These are phyloP conservation scores for Paedocypris sp. DNA, from an alignment of 2,113 vertebrate species.

Conservation along the genomic window DNA sequence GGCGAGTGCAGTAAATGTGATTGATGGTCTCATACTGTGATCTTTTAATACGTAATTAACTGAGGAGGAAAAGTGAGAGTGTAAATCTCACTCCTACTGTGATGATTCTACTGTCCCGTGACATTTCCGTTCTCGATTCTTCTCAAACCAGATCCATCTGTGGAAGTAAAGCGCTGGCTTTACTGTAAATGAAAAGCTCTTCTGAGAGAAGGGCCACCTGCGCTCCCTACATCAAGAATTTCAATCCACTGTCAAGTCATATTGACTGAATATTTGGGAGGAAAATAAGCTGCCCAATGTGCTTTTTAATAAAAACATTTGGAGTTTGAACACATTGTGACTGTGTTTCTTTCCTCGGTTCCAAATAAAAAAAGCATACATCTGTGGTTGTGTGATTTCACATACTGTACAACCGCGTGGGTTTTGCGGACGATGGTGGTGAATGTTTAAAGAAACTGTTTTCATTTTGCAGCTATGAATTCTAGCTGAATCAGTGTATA, in stretches of 20 bases:
- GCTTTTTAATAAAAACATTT: conserved; percentile 3
- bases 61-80: no score
- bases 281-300: not conserved
- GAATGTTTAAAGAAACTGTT: no score
- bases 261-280: not conserved
- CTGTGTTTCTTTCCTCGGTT: not conserved
- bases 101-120: not conserved
- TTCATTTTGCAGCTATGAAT: no score
- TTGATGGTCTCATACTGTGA: not conserved
- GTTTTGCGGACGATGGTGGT: no score
- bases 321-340: not conserved
- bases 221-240: not conserved
- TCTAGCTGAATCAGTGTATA: no score
- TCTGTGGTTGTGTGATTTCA: no score
- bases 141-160: not conserved
- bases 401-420: no score
- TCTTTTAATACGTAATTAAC: no score
- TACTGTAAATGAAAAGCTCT: not conserved
- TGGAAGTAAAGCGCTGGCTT: not conserved
- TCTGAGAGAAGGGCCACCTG: not conserved
- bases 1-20: not conserved
- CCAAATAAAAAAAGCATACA: no score
- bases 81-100: not conserved
- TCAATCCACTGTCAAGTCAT: conserved; percentile 9
- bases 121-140: not conserved